These are phyloP conservation scores for Pitta sordida DNA, from an alignment of 2,113 vertebrate species.

Conservation along the genomic window DNA sequence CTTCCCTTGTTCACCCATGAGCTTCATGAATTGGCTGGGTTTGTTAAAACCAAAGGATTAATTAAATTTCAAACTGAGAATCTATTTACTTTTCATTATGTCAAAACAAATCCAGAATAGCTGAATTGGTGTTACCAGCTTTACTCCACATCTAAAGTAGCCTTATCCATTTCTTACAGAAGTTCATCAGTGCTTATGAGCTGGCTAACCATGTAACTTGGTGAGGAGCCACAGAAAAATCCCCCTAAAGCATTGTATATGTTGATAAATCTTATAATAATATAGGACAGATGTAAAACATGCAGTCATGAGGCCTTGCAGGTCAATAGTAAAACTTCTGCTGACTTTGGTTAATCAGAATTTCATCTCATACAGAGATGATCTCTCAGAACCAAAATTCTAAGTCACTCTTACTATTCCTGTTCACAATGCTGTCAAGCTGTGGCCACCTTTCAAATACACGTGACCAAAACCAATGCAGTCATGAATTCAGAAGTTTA, in stretches of 20 bases:
- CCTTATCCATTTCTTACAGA: not conserved
- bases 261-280: slow-evolving; percentile 28
- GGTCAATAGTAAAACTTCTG: not conserved
- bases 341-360: not conserved
- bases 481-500: slow-evolving; percentile 42
- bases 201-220: not conserved
- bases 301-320: not conserved
- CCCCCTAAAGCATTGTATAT: not conserved
- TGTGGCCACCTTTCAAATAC: not conserved
- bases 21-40: not conserved
- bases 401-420: not conserved
- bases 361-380: not conserved
- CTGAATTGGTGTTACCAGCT: not conserved
- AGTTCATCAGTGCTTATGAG: not conserved
- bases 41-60: not conserved
- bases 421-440: slow-evolving; percentile 40
- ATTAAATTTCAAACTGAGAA: not conserved
- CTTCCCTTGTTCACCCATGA: not conserved
- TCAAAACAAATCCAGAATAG: not conserved
- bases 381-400: slow-evolving; percentile 17
- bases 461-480: not conserved
- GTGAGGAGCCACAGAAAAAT: slow-evolving; percentile 9
- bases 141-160: not conserved
- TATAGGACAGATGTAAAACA: not conserved
- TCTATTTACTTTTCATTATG: not conserved